phyloP scores from a whole-genome alignment of 1,140 invertebrate species.

The Drosophila elegans region DNA sequence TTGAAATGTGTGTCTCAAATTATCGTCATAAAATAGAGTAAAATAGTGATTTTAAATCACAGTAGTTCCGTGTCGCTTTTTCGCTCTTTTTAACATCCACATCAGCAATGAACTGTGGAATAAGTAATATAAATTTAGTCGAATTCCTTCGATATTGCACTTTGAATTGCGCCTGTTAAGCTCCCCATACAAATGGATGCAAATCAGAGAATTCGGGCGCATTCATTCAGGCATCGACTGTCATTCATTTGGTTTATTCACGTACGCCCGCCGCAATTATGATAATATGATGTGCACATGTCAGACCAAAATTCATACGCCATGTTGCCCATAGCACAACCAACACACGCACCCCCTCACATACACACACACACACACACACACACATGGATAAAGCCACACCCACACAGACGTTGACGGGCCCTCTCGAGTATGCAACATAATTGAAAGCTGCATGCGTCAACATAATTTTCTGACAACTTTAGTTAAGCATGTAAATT shows the following conservation, averaged over 20 bases:
- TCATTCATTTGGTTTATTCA: constrained; percentile 52
- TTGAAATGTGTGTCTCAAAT: too few relatives aligned
- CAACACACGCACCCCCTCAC: constrained; percentile 19
- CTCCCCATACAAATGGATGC: constrained; percentile 25
- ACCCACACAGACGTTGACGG: constrained; percentile 15
- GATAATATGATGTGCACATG: constrained; percentile 75
- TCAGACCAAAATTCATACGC: constrained; percentile 70
- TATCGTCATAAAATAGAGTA: too few relatives aligned
- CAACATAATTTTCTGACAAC: constrained; percentile 83
- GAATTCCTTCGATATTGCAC: background rate
- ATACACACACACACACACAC: constrained; percentile 1
- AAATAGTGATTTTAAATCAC: too few relatives aligned
- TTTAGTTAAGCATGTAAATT: constrained; percentile 83
- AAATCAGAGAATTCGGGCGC: constrained; percentile 15
- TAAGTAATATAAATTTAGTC: too few relatives aligned
- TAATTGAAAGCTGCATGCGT: constrained; percentile 83
- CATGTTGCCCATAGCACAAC: constrained; percentile 40
- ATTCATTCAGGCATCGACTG: constrained; percentile 42
- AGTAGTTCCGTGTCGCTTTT: too few relatives aligned
- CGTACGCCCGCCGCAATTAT: constrained; percentile 61
- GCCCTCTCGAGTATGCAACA: constrained; percentile 70
- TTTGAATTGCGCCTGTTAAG: constrained; percentile 1
- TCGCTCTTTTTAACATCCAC: too few relatives aligned
- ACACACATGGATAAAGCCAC: constrained; percentile 1
- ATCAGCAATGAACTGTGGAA: too few relatives aligned